Conservation (phyloP, 2,113 vertebrate genomes). For the Saccopteryx leptura region DNA sequence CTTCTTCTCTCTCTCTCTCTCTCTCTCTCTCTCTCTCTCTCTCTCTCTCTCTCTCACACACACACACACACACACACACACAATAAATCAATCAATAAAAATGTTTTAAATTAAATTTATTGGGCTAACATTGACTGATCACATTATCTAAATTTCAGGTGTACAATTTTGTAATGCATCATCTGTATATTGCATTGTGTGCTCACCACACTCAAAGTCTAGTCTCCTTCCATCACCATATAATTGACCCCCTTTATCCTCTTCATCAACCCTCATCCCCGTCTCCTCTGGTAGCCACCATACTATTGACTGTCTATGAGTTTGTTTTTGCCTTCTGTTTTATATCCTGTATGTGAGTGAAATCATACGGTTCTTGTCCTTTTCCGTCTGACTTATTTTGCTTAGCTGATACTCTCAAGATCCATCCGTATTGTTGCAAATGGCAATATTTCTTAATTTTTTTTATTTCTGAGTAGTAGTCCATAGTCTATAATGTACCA, state of each 20-base stretch:
- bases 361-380: neutral
- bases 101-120: neutral
- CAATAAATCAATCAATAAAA: too few species aligned
- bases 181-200: neutral
- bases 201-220: neutral
- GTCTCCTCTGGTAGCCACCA: neutral
- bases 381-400: neutral
- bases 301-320: neutral
- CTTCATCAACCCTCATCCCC: neutral
- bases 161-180: neutral
- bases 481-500: neutral
- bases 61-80: too few species aligned
- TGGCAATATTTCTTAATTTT: neutral
- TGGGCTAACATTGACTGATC: neutral
- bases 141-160: neutral
- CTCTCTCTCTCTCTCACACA: too few species aligned
- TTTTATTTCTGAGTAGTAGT: neutral
- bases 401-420: neutral
- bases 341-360: neutral
- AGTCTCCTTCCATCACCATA: neutral
- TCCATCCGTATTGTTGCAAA: neutral
- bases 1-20: too few species aligned
- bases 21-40: too few species aligned
- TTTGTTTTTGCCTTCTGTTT: neutral
- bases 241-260: neutral